These are phyloP conservation scores for Tetranychus urticae DNA, from an alignment of 1,140 invertebrate genomes.

Conservation along the genomic window DNA sequence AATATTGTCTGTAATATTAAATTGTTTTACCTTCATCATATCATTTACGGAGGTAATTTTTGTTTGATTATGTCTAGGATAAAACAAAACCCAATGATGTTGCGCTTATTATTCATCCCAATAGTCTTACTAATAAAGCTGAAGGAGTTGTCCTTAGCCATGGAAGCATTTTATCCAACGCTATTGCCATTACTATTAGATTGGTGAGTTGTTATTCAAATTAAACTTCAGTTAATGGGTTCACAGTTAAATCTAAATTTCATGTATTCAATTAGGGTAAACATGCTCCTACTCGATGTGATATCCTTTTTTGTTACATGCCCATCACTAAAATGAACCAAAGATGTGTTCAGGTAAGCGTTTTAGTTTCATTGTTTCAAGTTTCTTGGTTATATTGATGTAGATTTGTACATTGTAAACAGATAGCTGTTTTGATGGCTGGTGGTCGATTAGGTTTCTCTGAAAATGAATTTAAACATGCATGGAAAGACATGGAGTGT, in stretches of 20 bases:
- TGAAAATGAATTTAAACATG: neutral
- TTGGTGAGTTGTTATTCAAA: neutral
- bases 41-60: too few species aligned
- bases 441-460: neutral
- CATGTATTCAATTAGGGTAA: neutral
- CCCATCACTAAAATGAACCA: neutral
- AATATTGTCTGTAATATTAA: too few species aligned
- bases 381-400: neutral
- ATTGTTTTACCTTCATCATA: too few species aligned
- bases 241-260: neutral
- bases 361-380: neutral
- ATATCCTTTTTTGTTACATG: neutral
- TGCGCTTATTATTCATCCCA: neutral
- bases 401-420: neutral
- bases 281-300: neutral
- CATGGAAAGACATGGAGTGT: neutral
- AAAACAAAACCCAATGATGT: neutral
- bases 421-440: neutral
- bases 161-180: neutral
- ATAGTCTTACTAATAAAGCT: neutral
- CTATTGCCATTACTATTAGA: neutral
- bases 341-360: neutral
- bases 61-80: neutral
- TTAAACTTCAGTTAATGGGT: neutral
- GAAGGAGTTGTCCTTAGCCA: neutral